Percentiles rank a stretch among this genome's conserved stretches.
Conservation (phyloP, 2,888 invertebrate species). For the Apamea crenata region DNA sequence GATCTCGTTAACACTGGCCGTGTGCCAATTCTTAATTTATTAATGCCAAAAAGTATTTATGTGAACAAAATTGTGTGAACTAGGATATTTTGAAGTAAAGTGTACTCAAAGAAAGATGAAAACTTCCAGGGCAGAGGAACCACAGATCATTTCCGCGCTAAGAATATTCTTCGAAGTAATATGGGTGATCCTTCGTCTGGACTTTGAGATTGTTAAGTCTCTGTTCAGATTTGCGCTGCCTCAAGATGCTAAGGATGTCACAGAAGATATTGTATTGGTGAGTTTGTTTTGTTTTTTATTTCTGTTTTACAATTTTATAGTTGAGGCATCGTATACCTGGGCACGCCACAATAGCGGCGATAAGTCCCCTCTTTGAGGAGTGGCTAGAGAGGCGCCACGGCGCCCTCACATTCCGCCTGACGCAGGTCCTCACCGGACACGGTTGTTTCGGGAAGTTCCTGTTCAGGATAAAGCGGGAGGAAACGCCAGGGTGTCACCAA, state of each 20-base stretch:
- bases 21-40: constrained; percentile 41
- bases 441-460: too few relatives aligned
- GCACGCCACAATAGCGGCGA: too few relatives aligned
- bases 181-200: constrained; percentile 84
- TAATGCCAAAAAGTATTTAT: neutral
- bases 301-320: neutral
- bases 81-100: neutral
- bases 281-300: constrained; percentile 69
- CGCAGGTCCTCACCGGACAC: too few relatives aligned
- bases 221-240: constrained; percentile 89
- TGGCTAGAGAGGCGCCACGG: too few relatives aligned
- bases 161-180: constrained; percentile 86
- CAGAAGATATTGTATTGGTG: constrained; percentile 94
- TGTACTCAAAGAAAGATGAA: constrained; percentile 36
- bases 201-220: constrained; percentile 86
- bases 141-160: constrained; percentile 73
- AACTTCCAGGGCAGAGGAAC: constrained; percentile 80
- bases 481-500: too few relatives aligned
- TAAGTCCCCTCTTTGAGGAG: too few relatives aligned
- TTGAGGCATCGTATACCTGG: neutral
- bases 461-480: too few relatives aligned
- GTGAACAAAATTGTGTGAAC: neutral
- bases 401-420: too few relatives aligned
- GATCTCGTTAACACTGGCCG: constrained; percentile 55
- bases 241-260: constrained; percentile 91